Base-by-base conservation (phyloP, 2,113 vertebrate species). In the Tupaia chinensis region DNA sequence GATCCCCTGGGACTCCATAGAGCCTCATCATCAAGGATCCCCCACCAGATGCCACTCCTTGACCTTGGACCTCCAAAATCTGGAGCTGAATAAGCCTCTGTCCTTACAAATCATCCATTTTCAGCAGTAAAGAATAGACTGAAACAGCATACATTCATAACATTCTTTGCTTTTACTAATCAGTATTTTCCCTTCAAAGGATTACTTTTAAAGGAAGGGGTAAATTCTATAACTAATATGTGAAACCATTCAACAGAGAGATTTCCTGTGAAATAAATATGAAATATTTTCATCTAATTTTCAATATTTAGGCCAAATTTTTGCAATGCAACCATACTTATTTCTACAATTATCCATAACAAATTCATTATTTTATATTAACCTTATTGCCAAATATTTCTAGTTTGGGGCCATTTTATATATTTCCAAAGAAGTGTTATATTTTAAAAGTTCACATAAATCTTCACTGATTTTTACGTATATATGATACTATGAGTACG, bases 61-160 rank as follows among this genome's bases (percentile, higher is more conserved):
- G 44, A 44, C 44, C 44, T 44, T 44, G 44, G 44, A 44, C 44
- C 44, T 44, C 44, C 44, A 44, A 44, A 44, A 44, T 44, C 44
- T 44, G 44, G 44, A 44, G 44, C 5, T 44, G 44, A 44, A 44
- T 44, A 44, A 44, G 44, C 44, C 44, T 44, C 44, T 44, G 44
- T 44, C 44, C 44, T 44, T 44, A 44, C 44, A 44, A 44, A 44
- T 44, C 44, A 44, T 44, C 44, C 44, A 44, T 44, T 44, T 44
- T 44, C 44, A 44, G 44, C 44, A 44, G 44, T 44, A 44, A 5
- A 44, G 44, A 44, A 44, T 44, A 44, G 44, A 44, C 44, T 44
- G 44, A 44, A 44, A 44, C 44, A 44, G 44, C 44, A 44, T 87
- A 77, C 20, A 97, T 92, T 92, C 23, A 66, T 89, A 88, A 87